Percentiles rank a stretch among this genome's conserved stretches.
phyloP scores from a whole-genome alignment of 2,888 invertebrate species.

The Mesorhabditis belari region DNA sequence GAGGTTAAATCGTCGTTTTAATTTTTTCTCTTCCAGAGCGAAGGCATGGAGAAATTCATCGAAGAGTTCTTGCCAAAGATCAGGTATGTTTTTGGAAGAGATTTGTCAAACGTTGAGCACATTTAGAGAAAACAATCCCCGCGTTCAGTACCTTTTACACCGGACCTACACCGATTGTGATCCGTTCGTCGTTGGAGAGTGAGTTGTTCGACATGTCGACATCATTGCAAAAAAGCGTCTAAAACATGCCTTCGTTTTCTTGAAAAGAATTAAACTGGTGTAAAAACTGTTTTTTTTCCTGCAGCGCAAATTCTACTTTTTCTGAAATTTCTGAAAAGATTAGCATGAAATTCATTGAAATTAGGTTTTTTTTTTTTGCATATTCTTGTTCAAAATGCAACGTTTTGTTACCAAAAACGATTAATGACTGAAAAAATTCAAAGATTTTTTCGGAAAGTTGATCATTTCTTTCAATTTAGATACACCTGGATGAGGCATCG shows the following conservation, averaged over 20 bases:
- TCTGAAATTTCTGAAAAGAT: neutral
- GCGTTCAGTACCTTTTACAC: constrained; percentile 34
- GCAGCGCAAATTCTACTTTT: too few species aligned
- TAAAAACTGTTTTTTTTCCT: neutral
- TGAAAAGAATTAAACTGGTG: too few species aligned
- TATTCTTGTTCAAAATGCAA: too few species aligned
- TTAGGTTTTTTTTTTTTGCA: neutral
- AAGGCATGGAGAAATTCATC: constrained; percentile 48
- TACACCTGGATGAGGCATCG: constrained; percentile 32
- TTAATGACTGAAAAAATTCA: too few species aligned
- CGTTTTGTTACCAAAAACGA: too few species aligned
- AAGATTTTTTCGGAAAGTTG: too few species aligned
- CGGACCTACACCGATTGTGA: constrained; percentile 43
- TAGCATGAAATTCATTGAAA: neutral
- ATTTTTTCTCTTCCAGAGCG: constrained; percentile 14
- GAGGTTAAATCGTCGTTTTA: neutral
- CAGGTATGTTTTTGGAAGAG: constrained; percentile 19
- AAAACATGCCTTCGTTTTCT: too few species aligned
- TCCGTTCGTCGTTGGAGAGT: constrained; percentile 50
- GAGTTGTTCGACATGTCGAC: constrained; percentile 5
- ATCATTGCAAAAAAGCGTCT: neutral
- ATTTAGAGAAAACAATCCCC: constrained; percentile 41
- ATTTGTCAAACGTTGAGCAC: neutral
- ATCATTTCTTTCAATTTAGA: too few species aligned
- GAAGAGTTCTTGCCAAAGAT: constrained; percentile 47